Percentiles rank a stretch among this genome's conserved stretches.
Evolutionary conservation across 2,797 vertebrate genomes (phyloP).

Genomic region (Eulemur coronatus): DNA sequence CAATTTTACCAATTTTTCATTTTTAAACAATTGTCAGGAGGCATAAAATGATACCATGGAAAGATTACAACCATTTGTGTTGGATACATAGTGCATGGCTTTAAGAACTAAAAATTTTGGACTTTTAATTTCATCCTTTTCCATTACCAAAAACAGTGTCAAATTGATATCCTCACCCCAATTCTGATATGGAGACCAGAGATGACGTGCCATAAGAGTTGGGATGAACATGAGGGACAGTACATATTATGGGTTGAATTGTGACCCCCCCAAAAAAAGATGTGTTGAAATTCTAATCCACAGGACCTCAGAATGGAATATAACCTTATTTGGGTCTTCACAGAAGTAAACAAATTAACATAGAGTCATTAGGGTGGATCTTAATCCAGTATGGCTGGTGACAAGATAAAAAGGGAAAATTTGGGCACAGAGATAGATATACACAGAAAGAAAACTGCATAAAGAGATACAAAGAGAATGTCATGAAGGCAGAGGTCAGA

Average conservation of each 20-base stretch:
- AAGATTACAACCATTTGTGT: not conserved
- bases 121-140: not conserved
- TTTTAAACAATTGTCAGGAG: not conserved
- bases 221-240: not conserved
- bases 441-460: not conserved
- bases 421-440: not conserved
- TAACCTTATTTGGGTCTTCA: not conserved
- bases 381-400: not conserved
- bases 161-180: not conserved
- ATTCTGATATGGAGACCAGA: not conserved
- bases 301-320: not conserved
- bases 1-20: not conserved
- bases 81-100: not conserved
- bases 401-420: not conserved
- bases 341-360: not conserved
- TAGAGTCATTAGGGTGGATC: not conserved
- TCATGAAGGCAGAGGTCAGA: not conserved
- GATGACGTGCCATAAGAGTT: not conserved
- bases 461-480: not conserved
- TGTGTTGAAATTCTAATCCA: not conserved
- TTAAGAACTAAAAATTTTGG: not conserved
- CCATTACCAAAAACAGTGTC: not conserved
- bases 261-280: not conserved
- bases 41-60: not conserved
- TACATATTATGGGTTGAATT: not conserved